Evolutionary conservation across 2,888 invertebrate genomes (phyloP), one percentile per base, ranked within the genome.

Genomic region (Panopea generosa): DNA sequence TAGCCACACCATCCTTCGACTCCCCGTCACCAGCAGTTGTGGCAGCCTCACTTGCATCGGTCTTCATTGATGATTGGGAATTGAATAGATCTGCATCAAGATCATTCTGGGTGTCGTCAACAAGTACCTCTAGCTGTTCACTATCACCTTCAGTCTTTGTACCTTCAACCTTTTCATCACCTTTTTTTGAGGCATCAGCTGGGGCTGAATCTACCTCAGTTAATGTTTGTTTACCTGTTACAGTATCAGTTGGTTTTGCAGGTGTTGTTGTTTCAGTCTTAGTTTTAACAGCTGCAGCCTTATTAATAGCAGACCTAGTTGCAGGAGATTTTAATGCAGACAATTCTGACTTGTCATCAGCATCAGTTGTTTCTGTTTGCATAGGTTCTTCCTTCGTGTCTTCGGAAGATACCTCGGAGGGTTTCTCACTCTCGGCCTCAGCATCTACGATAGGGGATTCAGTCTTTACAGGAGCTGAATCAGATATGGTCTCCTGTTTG

Each of bases 101-200:
- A 69, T 93, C 92, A 80, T 90, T 91, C 77, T 91, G 90, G 1
- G 90, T 91, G 69, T 92, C 93, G 73, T 93, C 93, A 26, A 92
- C 90, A 75, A 92, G 89, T n/a, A 93, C 92, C 68, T 92, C 91
- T 63, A 93, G 87, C 14, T 92, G 92, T 61, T 90, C 89, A 78
- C 91, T 90, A 49, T 91, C 92, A 18, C 84, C 83, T 43, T 80
- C 74, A 26, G 73, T 40, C 62, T 78, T 75, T n/a, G 55, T 65
- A 29, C 77, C 77, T 29, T 78, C 71, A 40, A 67, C 27, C 22
- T 69, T 61, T 27, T 71, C 50, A 26, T 72, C 53, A 33, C 70
- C 56, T 11, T 33, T 33, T 33, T 27, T 53, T 16, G 57, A 20
- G 70, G 81, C 56, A 53, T 53, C 63, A 53, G 11, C 57, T 16